Base-by-base conservation (phyloP, 1,140 invertebrate species). In the Drosophila burlai region DNA sequence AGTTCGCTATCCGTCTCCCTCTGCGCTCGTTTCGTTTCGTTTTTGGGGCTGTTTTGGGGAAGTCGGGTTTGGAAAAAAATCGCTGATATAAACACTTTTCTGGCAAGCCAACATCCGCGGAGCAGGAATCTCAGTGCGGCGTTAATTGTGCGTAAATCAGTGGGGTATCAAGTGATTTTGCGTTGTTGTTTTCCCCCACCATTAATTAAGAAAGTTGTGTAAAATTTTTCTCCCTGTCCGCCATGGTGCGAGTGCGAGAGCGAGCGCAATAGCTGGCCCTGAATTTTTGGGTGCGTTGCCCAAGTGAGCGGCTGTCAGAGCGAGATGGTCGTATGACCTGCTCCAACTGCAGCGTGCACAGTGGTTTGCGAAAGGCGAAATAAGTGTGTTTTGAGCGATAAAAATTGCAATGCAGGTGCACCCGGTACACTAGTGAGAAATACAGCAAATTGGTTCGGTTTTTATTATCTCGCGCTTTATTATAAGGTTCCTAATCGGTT, bases 191-290 rank as follows among this genome's bases (percentile, higher is more conserved):
- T 77, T 11, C n/a, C 42, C 46, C 57, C 40, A 24, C 46, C 61
- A 73, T 89, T 81, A 89, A 89, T 89, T 89, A 90, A 90, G 84
- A 84, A 89, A 87, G 81, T 87, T 87, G 84, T 87, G 85, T 89
- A 89, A 87, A 87, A 84, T 55, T 84, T 89, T 90, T 83, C 69
- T 60, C 61, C 40, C 63, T 24, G 67, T 81, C 85, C 84, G 83
- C 84, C 84, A 89, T 90, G 69, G 74, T 65, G 66, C 68, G 62
- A 67, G 55, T 74, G 80, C 71, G 73, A 72, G 80, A 77, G 69
- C 65, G 75, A 83, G 83, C n/a, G 72, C 63, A 61, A 90, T 84
- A 73, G 78, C 49, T 81, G 76, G 63, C 77, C 65, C 29, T 75
- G 81, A 89, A 89, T 72, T 81, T 87, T 89, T 87, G 84, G 84